Base-by-base conservation (phyloP, 1,140 invertebrate species). In the Stegodyphus dumicola region DNA sequence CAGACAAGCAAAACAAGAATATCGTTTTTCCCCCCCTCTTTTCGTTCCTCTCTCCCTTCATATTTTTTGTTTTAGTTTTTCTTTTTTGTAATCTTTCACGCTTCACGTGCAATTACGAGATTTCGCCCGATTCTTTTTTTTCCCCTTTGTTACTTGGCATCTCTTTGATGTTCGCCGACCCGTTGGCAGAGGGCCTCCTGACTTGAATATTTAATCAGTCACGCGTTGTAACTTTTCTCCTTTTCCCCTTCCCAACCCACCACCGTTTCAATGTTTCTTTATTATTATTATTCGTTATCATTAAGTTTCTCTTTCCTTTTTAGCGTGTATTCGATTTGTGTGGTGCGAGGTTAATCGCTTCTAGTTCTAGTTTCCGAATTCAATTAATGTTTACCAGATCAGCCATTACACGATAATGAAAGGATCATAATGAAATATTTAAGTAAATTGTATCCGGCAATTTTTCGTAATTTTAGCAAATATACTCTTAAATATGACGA, bases 71-170 rank as follows among this genome's bases (percentile, higher is more conserved):
- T 33, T 33, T 33, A 33, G 33, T 33, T 33, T 33, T 33, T 33
- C 33, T 33, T 33, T 52, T 83, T 70, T 65, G 18, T 83, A 83
- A 75, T 83, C 70, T 85, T 76, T 85, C 81, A 85, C 81, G 81
- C 81, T 85, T 85, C 81, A 70, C 33, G 65, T 85, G 53, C 81
- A 85, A 85, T 85, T 85, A 85, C 81, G 71, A 69, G 81, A 85
- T 85, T 85, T 85, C 64, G 80, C 70, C 56, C 80, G 51, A 75
- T 70, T 56, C 78, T 51, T 71, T 53, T 81, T 10, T 17, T 67
- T 15, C 5, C 17, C 6, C 71, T 83, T 83, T 75, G 80, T 75
- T 74, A 67, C 56, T 66, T 49, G 67, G n/a, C 10, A 48, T 13
- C 7, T 64, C 81, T 85, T 85, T 85, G 81, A 85, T 56, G 51